Conservation (phyloP, 2,113 vertebrate species). For the Serinus canaria region DNA sequence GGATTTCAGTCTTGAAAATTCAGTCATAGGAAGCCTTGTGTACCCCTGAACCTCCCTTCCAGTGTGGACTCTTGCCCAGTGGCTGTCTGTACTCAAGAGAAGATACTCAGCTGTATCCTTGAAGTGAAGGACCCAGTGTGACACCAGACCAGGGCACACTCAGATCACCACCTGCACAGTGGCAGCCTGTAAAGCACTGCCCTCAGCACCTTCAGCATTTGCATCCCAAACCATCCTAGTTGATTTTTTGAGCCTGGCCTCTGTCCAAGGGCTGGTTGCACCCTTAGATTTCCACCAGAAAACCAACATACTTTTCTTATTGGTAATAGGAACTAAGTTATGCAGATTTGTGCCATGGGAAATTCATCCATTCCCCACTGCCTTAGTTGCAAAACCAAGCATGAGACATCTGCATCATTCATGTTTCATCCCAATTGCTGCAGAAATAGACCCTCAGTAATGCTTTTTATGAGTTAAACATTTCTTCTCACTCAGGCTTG, state of each 20-base stretch:
- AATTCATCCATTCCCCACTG: not conserved
- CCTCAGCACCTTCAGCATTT: not conserved
- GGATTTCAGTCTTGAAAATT: not conserved
- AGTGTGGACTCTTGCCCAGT: not conserved
- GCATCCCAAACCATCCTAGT: not conserved
- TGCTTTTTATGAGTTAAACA: not conserved
- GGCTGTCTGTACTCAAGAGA: not conserved
- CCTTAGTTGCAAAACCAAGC: not conserved
- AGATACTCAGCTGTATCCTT: not conserved
- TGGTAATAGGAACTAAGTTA: not conserved
- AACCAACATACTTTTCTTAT: not conserved
- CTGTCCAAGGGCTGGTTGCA: fast-evolving
- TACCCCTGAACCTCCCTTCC: not conserved
- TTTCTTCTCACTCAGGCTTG: not conserved
- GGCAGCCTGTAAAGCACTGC: not conserved
- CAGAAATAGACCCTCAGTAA: not conserved
- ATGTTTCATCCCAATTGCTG: not conserved
- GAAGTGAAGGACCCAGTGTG: not conserved
- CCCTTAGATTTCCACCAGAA: not conserved
- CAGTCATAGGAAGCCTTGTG: not conserved
- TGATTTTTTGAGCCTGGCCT: not conserved
- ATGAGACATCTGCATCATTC: not conserved
- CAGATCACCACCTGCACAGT: not conserved
- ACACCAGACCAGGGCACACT: too few relatives aligned
- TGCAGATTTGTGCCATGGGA: not conserved